phyloP scores from a whole-genome alignment of 2,797 vertebrate genomes.

The Myoxocephalus aenaeus region DNA sequence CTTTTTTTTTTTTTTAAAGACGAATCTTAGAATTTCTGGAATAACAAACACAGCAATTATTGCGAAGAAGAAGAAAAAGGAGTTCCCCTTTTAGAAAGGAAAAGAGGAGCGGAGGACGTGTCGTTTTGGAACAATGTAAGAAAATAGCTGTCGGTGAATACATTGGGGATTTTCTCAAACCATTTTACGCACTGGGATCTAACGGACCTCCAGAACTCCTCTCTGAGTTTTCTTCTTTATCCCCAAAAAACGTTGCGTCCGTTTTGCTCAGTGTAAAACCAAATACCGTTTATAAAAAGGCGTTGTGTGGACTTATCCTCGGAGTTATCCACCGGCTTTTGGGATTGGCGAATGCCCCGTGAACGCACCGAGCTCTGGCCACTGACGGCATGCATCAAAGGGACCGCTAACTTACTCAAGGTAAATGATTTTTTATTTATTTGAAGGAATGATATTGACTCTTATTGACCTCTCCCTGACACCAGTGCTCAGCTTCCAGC shows the following conservation, averaged over 20 bases:
- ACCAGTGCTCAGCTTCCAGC: background rate
- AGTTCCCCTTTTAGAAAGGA: background rate
- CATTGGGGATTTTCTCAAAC: conserved; percentile 52
- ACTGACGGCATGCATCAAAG: conserved; percentile 53
- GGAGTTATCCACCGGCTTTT: conserved; percentile 40
- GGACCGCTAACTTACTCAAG: conserved; percentile 75
- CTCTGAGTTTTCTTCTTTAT: conserved; percentile 35
- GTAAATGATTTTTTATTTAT: conserved; percentile 62
- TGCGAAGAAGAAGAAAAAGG: background rate
- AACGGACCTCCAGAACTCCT: conserved; percentile 44
- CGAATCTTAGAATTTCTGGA: conserved; percentile 42
- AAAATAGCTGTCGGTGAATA: conserved; percentile 18
- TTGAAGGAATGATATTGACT: background rate
- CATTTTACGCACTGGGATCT: conserved; percentile 63
- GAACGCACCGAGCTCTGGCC: conserved; percentile 53
- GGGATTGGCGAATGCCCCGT: conserved; percentile 66
- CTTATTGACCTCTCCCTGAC: background rate
- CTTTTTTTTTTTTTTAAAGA: conserved; percentile 52
- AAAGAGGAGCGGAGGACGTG: conserved; percentile 33
- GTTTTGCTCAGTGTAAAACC: background rate
- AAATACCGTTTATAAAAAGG: conserved; percentile 35
- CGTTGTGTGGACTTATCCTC: conserved; percentile 61
- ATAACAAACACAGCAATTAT: conserved; percentile 27
- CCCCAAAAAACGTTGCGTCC: background rate
- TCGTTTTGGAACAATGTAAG: conserved; percentile 50